Evolutionary conservation across 2,113 vertebrate species (phyloP).

Genomic region (Marmota monax): DNA sequence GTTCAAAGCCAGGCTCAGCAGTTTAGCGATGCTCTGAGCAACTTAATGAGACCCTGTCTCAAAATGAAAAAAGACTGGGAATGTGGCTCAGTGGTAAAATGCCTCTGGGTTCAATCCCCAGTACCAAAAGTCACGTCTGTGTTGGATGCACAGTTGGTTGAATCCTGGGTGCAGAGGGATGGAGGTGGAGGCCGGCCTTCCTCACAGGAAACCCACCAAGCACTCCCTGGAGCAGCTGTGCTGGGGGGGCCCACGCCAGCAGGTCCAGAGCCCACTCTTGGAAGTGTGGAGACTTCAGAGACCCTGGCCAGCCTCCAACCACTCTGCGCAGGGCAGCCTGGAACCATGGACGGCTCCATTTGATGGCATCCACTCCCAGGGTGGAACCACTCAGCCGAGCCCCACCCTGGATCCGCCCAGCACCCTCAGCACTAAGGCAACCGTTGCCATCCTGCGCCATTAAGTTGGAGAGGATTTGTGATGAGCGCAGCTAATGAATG

Average conservation of each 20-base stretch:
- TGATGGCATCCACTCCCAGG: too few relatives aligned
- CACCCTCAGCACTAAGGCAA: accelerated
- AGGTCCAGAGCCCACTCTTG: accelerated
- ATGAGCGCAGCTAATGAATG: background rate
- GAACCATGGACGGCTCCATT: background rate
- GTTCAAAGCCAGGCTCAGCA: background rate
- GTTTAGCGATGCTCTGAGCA: background rate
- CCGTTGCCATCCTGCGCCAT: accelerated
- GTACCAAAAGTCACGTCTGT: background rate
- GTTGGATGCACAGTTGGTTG: too few relatives aligned
- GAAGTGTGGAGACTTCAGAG: background rate
- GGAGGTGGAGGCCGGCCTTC: background rate
- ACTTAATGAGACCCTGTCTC: background rate
- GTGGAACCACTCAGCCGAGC: background rate
- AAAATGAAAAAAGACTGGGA: background rate
- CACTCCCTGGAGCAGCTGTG: background rate
- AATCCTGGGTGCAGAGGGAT: background rate
- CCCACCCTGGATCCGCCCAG: background rate
- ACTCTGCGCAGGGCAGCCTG: background rate
- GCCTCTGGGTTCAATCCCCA: background rate
- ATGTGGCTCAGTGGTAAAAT: background rate
- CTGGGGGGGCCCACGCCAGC: background rate
- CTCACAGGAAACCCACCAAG: too few relatives aligned
- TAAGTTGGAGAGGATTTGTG: background rate
- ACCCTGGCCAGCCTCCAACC: background rate